Conservation (phyloP, 2,888 invertebrate species). For the Amorpha juglandis region DNA sequence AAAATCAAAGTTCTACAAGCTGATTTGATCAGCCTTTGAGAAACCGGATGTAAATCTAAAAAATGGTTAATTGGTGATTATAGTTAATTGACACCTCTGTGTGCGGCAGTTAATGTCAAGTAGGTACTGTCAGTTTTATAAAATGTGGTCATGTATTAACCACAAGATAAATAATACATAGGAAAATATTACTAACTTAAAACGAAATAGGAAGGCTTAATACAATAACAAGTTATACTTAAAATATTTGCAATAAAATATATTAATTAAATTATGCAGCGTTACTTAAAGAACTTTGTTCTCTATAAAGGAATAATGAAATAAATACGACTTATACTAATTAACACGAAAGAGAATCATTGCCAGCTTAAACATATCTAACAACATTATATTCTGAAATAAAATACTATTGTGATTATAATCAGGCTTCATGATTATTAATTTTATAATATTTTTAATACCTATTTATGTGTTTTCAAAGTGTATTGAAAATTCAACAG, state of each 20-base stretch:
- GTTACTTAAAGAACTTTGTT: not conserved
- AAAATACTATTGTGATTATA: not conserved
- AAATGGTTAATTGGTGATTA: too few relatives aligned
- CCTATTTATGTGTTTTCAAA: too few relatives aligned
- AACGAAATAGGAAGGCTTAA: not conserved
- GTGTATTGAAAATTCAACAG: too few relatives aligned
- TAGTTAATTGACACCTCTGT: too few relatives aligned
- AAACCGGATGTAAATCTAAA: too few relatives aligned
- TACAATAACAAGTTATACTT: not conserved
- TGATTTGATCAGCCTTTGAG: too few relatives aligned
- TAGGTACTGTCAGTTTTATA: too few relatives aligned
- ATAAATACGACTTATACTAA: constrained; percentile 8
- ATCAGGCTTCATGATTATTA: not conserved
- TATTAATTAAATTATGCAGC: not conserved
- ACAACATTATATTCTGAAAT: constrained; percentile 20
- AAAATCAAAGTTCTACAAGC: too few relatives aligned
- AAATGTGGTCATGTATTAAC: too few relatives aligned
- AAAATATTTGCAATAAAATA: not conserved
- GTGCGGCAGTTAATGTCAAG: too few relatives aligned
- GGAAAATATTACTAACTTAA: too few relatives aligned
- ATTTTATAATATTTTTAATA: not conserved
- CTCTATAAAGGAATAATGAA: not conserved
- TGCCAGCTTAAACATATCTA: constrained; percentile 1
- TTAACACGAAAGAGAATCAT: constrained; percentile 1
- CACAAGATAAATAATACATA: too few relatives aligned